Evolutionary conservation across 2,797 vertebrate genomes (phyloP), one percentile per base, ranked within the genome.

Genomic region (Mus spretus): DNA sequence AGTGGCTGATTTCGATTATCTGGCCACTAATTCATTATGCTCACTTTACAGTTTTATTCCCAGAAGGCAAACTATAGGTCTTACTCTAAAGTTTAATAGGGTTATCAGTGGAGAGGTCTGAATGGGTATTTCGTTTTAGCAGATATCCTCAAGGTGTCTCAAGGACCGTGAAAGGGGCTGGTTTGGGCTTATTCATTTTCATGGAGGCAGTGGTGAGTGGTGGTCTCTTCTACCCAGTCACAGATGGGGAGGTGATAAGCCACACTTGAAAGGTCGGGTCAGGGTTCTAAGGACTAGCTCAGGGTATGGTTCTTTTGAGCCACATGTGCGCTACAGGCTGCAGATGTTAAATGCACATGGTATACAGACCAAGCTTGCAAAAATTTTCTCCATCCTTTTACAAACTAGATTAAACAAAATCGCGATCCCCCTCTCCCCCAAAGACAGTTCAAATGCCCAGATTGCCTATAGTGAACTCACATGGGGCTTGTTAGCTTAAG

Each of bases 31-130:
- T 74, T 97, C 75, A 22, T 88, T 79, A 82, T 80, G 75, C 24
- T 91, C 59, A 75, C 70, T 59, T 89, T 82, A 77, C 3, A 14
- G 34, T 94, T 97, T 89, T 86, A 59, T 77, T 95, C 81, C 77
- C 34, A 72, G 53, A 92, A 24, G 44, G 17, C 28, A 74, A 87
- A 61, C 28, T 70, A 12, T 85, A 34, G 92, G 59, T 96, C 83
- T 90, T 88, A 90, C 59, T 92, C 59, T 50, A 50, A 65, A 84
- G 50, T 9, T 67, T 61, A 31, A 74, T 59, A 44, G 26, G 20
- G 57, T 2, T 92, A 81, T 80, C 47, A 59, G 3, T 85, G 40
- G 72, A 85, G 81, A 78, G 65, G 9, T 26, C 28, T 0, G 9
- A 47, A 44, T 44, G 31, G 70, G 80, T 53, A 61, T 44, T 31